Evolutionary conservation across 2,797 vertebrate genomes (phyloP).

Genomic region (Sitta carolinensis): DNA sequence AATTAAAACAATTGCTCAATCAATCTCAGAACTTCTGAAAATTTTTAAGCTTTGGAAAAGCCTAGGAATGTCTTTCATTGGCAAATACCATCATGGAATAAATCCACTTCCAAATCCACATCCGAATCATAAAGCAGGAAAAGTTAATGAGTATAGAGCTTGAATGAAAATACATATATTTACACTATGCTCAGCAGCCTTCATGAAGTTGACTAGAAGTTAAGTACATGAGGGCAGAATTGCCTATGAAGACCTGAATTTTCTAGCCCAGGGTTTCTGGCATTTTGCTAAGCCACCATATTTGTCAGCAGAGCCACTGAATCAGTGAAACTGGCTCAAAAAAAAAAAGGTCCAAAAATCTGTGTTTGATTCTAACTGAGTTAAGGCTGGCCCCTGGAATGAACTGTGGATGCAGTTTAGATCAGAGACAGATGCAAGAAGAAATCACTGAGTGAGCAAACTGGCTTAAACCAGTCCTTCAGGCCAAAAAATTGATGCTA

Average conservation of each 20-base stretch:
- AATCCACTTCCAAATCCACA: neutral
- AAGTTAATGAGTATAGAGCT: neutral
- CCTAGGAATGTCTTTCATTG: neutral
- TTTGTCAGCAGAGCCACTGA: neutral
- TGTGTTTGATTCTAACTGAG: neutral
- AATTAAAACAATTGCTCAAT: neutral
- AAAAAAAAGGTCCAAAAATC: neutral
- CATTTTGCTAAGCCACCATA: neutral
- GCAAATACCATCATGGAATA: neutral
- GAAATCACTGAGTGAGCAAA: slow-evolving; percentile 11
- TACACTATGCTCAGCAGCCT: neutral
- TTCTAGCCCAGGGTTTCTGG: neutral
- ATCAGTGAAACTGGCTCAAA: neutral
- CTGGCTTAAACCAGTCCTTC: neutral
- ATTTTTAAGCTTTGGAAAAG: slow-evolving; percentile 4
- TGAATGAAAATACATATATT: neutral
- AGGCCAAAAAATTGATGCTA: neutral
- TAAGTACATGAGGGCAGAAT: neutral
- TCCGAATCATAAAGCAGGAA: neutral
- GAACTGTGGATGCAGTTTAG: neutral
- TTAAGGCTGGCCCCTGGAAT: neutral
- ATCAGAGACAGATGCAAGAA: neutral
- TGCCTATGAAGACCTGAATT: neutral
- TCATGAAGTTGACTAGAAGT: neutral
- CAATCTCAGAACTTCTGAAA: neutral